Conservation (phyloP, 1,140 invertebrate genomes). For the Rhyzopertha dominica region DNA sequence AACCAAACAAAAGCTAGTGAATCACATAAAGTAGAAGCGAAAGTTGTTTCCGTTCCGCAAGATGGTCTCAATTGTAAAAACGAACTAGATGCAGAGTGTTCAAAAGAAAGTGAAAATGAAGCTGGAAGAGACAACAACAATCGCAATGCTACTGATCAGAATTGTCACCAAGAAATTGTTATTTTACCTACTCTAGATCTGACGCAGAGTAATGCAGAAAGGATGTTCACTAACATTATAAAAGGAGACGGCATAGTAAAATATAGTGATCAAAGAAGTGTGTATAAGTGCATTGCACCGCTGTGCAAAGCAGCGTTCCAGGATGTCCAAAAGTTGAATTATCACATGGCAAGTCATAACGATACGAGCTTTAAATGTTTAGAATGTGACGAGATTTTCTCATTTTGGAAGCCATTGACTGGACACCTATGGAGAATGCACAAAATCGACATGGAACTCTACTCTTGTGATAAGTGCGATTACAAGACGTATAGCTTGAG, state of each 20-base stretch:
- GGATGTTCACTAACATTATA: conserved; percentile 29
- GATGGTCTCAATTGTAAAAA: no score
- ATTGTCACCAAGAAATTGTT: conserved; percentile 7
- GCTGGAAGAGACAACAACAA: no score
- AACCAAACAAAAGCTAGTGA: no score
- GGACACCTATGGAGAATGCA: conserved; percentile 74
- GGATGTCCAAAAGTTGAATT: conserved; percentile 48
- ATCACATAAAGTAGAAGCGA: no score
- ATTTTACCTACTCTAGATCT: conserved; percentile 23
- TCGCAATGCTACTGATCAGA: no score
- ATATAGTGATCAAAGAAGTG: conserved; percentile 23
- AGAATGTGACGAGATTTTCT: conserved; percentile 55
- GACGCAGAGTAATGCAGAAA: conserved; percentile 28
- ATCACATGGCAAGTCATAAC: conserved; percentile 60
- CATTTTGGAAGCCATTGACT: conserved; percentile 58
- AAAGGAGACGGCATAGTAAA: conserved; percentile 21
- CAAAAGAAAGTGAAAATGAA: no score
- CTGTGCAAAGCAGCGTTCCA: conserved; percentile 47
- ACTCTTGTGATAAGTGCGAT: conserved; percentile 59
- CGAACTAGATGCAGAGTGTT: no score
- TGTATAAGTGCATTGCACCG: conserved; percentile 32
- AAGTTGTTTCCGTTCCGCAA: no score
- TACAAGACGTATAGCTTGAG: conserved; percentile 62
- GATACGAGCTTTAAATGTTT: conserved; percentile 57
- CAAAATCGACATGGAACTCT: conserved; percentile 69